phyloP scores from a whole-genome alignment of 1,140 invertebrate species.

The Aphelenchoides avenae region DNA sequence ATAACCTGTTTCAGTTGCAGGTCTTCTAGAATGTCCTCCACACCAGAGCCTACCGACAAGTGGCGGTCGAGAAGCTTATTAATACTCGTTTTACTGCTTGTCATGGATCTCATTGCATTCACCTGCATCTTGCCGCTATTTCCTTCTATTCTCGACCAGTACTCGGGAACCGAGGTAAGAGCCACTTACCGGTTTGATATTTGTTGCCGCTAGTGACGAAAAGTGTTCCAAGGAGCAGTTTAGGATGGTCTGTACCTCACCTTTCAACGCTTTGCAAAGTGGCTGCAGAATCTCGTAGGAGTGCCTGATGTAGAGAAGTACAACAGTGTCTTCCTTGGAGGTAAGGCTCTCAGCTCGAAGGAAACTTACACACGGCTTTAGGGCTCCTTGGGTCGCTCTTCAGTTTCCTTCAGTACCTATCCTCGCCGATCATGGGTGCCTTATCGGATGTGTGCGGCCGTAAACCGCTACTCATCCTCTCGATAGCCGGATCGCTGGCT shows the following conservation, averaged over 20 bases:
- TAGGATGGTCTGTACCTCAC: constrained; percentile 49
- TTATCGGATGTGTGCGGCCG: constrained; percentile 92
- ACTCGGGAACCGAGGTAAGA: constrained; percentile 26
- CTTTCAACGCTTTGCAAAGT: constrained; percentile 29
- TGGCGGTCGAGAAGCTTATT: too few species aligned
- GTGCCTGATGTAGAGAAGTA: constrained; percentile 43
- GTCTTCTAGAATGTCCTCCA: too few species aligned
- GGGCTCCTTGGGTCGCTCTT: constrained; percentile 86
- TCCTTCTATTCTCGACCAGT: constrained; percentile 50
- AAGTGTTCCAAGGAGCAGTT: constrained; percentile 8
- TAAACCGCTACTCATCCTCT: constrained; percentile 76
- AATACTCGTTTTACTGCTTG: too few species aligned
- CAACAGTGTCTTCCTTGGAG: constrained; percentile 55
- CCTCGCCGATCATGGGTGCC: constrained; percentile 85
- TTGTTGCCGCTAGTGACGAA: constrained; percentile 10
- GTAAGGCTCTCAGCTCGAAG: constrained; percentile 3
- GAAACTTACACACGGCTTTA: constrained; percentile 62
- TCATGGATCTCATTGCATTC: constrained; percentile 55
- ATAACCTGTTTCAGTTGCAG: too few species aligned
- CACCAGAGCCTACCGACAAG: too few species aligned
- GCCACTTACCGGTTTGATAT: constrained; percentile 10
- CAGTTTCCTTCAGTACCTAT: constrained; percentile 89
- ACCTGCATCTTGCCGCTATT: constrained; percentile 57
- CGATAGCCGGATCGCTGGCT: constrained; percentile 68
- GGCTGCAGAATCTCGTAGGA: constrained; percentile 45